These are phyloP conservation scores for Drosophila subobscura DNA, from an alignment of 1,140 invertebrate species.

Conservation along the genomic window DNA sequence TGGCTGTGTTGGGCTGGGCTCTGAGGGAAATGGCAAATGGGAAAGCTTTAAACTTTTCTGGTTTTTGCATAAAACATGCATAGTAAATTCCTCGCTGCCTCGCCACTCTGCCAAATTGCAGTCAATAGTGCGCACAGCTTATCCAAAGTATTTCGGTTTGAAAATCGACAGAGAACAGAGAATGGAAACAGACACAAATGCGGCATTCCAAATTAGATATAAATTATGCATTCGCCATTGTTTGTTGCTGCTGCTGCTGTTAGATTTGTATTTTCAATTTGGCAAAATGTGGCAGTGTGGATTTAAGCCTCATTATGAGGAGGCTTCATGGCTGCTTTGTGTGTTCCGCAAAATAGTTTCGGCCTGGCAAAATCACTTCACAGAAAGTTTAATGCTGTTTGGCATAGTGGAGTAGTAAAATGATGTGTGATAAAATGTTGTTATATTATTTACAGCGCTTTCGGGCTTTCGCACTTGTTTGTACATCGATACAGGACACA, in stretches of 20 bases:
- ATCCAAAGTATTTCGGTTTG: conserved; percentile 68
- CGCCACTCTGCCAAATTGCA: conserved; percentile 19
- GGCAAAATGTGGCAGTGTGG: conserved; percentile 15
- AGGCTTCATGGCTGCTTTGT: neutral
- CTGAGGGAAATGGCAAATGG: neutral
- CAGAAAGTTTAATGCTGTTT: too few species aligned
- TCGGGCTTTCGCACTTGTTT: too few species aligned
- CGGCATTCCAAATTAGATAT: conserved; percentile 60
- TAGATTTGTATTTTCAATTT: conserved; percentile 28
- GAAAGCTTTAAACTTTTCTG: conserved; percentile 54
- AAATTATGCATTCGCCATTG: conserved; percentile 66
- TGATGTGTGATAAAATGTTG: too few species aligned
- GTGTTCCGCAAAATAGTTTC: neutral
- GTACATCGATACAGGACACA: too few species aligned
- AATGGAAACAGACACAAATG: conserved; percentile 38
- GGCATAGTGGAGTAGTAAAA: too few species aligned
- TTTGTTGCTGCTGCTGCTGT: conserved; percentile 7
- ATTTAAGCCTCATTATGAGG: conserved; percentile 19
- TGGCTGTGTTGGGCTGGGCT: neutral
- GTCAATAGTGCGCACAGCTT: conserved; percentile 66
- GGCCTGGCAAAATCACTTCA: neutral
- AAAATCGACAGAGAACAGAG: conserved; percentile 59
- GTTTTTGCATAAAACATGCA: conserved; percentile 71
- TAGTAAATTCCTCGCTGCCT: conserved; percentile 57
- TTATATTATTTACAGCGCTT: too few species aligned